Evolutionary conservation across 2,888 invertebrate genomes (phyloP).

Genomic region (Lamellibrachia satsuma): DNA sequence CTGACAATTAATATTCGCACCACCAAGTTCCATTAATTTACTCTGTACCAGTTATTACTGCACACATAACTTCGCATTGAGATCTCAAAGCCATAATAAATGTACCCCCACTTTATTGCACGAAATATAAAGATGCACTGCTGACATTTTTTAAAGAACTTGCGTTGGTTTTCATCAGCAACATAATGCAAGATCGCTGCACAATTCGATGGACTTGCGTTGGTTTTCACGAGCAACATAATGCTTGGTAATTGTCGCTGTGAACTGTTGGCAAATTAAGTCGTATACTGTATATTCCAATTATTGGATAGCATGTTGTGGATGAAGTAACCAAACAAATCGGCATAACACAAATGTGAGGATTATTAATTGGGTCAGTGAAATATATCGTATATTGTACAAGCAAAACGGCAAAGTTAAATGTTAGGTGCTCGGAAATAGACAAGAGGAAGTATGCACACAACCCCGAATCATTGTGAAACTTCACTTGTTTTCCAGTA

Average conservation of each 20-base stretch:
- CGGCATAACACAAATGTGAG: no score
- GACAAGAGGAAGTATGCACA: neutral
- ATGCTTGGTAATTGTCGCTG: no score
- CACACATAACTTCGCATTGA: neutral
- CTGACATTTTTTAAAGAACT: neutral
- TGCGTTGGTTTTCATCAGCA: no score
- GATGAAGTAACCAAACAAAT: no score
- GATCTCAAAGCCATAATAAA: neutral
- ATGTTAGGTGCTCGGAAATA: neutral
- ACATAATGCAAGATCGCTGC: neutral
- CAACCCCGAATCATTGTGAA: neutral
- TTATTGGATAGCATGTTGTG: no score
- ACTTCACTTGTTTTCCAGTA: neutral
- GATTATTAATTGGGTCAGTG: no score
- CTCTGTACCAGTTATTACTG: neutral
- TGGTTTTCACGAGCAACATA: no score
- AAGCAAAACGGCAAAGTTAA: neutral
- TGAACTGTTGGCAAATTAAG: no score
- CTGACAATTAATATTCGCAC: neutral
- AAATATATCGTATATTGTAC: neutral
- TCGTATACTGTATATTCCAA: no score
- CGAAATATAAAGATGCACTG: neutral
- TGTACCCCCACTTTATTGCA: neutral
- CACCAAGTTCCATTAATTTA: neutral
- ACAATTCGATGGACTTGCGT: neutral